A percentile compares a stretch with the other conserved stretches of the same genome.
Evolutionary conservation across 1,140 invertebrate species (phyloP).

Genomic region (Eulimnadia texana): DNA sequence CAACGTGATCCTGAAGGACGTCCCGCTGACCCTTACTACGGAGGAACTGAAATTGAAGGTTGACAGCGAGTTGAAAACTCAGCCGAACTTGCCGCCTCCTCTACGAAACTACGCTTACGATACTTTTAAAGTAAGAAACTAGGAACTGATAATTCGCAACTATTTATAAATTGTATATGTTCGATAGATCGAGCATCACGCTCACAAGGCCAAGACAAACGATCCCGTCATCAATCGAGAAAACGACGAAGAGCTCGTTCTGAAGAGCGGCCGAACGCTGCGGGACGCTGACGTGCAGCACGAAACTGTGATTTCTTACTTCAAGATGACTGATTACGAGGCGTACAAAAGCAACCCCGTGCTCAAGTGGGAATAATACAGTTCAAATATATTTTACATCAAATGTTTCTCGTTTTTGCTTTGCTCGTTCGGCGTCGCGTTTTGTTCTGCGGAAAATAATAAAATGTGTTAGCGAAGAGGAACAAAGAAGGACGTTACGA

Average conservation of each 20-base stretch:
- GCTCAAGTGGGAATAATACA: constrained; percentile 1
- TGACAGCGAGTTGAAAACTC: constrained; percentile 19
- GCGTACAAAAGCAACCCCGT: constrained; percentile 15
- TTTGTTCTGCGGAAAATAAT: too few species aligned
- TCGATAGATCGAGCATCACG: constrained; percentile 25
- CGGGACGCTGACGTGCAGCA: constrained; percentile 22
- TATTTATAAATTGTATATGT: constrained; percentile 12
- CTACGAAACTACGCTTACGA: constrained; percentile 26
- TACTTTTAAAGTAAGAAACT: constrained; percentile 20
- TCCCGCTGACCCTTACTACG: constrained; percentile 19
- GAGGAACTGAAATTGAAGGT: constrained; percentile 20
- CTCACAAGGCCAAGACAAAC: constrained; percentile 26
- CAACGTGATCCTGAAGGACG: constrained; percentile 24
- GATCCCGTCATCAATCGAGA: constrained; percentile 27
- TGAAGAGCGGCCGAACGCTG: constrained; percentile 21
- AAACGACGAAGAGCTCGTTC: constrained; percentile 24
- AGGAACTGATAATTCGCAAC: not conserved
- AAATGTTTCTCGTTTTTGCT: not conserved
- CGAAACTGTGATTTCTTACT: constrained; percentile 30
- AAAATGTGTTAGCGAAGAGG: too few species aligned
- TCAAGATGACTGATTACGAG: constrained; percentile 26
- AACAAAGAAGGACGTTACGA: too few species aligned
- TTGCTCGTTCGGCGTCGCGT: not conserved
- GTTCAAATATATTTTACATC: not conserved
- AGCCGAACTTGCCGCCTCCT: constrained; percentile 22